These are phyloP conservation scores for Okamejei kenojei DNA, from an alignment of 2,797 vertebrate species.

Conservation along the genomic window DNA sequence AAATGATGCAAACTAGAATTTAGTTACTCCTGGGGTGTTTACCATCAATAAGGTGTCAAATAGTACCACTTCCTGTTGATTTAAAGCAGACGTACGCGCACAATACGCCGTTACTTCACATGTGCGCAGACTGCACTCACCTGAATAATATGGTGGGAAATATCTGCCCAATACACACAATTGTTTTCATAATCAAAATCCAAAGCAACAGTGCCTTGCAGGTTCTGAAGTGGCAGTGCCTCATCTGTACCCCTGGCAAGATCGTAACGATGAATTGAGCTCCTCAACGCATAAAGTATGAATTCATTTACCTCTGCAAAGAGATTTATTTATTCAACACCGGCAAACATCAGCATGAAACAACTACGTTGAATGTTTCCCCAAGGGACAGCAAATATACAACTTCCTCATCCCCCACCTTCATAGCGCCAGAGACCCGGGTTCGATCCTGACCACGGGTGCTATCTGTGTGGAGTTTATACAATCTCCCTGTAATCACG, in stretches of 20 bases:
- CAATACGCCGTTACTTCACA: background rate
- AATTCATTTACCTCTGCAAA: conserved; percentile 95
- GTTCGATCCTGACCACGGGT: too few species aligned
- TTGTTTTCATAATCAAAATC: conserved; percentile 93
- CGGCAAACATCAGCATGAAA: background rate
- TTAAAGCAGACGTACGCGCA: background rate
- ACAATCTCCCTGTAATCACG: too few species aligned
- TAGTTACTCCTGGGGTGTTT: too few species aligned
- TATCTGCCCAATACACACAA: conserved; percentile 96
- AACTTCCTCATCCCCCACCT: background rate
- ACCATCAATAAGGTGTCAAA: too few species aligned
- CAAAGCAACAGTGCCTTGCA: conserved; percentile 81
- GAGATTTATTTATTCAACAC: background rate
- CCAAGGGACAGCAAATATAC: background rate
- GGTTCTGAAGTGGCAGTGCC: conserved; percentile 74
- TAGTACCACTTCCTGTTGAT: too few species aligned
- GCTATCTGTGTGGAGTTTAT: too few species aligned
- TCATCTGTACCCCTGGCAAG: conserved; percentile 80
- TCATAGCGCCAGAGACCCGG: background rate
- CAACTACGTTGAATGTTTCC: background rate
- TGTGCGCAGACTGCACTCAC: conserved; percentile 51
- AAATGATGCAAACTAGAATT: too few species aligned
- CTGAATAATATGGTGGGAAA: conserved; percentile 89
- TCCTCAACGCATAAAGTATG: conserved; percentile 83
- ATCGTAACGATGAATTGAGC: conserved; percentile 89